phyloP scores from a whole-genome alignment of 2,888 invertebrate species.

The Pandemis cinnamomeana region DNA sequence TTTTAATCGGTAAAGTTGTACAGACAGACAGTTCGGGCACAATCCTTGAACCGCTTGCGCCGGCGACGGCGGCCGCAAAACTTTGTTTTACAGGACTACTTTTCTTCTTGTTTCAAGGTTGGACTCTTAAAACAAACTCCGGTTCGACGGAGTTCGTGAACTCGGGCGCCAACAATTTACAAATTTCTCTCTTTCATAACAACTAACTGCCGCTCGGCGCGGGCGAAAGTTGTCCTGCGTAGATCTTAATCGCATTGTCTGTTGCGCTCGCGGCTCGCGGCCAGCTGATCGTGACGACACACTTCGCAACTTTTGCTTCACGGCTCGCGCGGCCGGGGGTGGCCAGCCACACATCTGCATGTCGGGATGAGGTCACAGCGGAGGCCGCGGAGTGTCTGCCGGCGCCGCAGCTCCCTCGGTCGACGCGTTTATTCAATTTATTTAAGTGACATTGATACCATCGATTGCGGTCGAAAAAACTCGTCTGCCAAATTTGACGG shows the following conservation, averaged over 20 bases:
- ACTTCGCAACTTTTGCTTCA: slow-evolving; percentile 73
- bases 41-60: slow-evolving; percentile 86
- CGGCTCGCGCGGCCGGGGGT: slow-evolving; percentile 49
- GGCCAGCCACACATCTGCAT: not conserved
- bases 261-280: slow-evolving; percentile 81
- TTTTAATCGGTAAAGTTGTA: slow-evolving; percentile 86
- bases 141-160: slow-evolving; percentile 85
- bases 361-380: not conserved
- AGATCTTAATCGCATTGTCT: slow-evolving; percentile 86
- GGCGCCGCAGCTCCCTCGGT: slow-evolving; percentile 59
- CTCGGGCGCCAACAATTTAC: slow-evolving; percentile 86
- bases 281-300: slow-evolving; percentile 81
- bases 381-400: slow-evolving; percentile 20
- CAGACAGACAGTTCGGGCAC: slow-evolving; percentile 85
- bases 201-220: slow-evolving; percentile 85
- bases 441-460: slow-evolving; percentile 84
- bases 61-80: slow-evolving; percentile 85
- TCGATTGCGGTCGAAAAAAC: slow-evolving; percentile 77
- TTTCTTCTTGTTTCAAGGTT: slow-evolving; percentile 86
- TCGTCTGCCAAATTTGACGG: slow-evolving; percentile 76
- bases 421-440: slow-evolving; percentile 81
- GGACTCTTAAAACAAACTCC: slow-evolving; percentile 86
- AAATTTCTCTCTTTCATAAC: slow-evolving; percentile 86
- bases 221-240: slow-evolving; percentile 85
- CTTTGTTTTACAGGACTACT: slow-evolving; percentile 86